A percentile compares a stretch with the other conserved stretches of the same genome.
Evolutionary conservation across 2,797 vertebrate species (phyloP).

Genomic region (Melanotaenia pygmaea): DNA sequence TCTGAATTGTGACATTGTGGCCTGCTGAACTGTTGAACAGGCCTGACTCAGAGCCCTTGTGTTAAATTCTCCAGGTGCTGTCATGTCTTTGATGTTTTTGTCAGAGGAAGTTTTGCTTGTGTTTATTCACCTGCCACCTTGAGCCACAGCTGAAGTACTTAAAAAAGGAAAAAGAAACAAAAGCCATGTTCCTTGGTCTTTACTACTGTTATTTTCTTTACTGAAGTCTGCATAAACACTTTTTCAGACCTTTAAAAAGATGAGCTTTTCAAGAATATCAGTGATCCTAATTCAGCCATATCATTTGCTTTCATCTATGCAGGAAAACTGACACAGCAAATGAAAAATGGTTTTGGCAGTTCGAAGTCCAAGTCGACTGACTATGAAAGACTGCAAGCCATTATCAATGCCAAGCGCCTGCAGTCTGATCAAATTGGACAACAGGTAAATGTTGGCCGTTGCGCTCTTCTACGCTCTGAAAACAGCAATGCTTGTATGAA

Average conservation of each 20-base stretch:
- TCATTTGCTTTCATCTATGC: conserved; percentile 67
- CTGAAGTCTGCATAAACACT: conserved; percentile 62
- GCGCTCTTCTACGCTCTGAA: conserved; percentile 28
- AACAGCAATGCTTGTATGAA: conserved; percentile 28
- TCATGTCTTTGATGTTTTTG: conserved; percentile 59
- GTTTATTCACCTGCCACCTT: conserved; percentile 71
- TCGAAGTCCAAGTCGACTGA: conserved; percentile 86
- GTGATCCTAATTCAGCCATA: conserved; percentile 58
- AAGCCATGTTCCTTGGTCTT: conserved; percentile 33
- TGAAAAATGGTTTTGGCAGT: conserved; percentile 82
- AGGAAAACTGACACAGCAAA: conserved; percentile 81
- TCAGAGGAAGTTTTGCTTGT: conserved; percentile 46
- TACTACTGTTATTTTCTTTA: conserved; percentile 35
- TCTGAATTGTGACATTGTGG: conserved; percentile 38
- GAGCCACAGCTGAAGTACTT: conserved; percentile 59
- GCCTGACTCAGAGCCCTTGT: conserved; percentile 47
- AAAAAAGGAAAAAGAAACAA: conserved; percentile 18
- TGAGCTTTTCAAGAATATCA: conserved; percentile 47
- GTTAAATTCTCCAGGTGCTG: conserved; percentile 49
- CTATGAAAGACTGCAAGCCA: conserved; percentile 84
- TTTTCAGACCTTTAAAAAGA: conserved; percentile 52
- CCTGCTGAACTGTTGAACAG: conserved; percentile 46
- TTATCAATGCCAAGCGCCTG: conserved; percentile 85
- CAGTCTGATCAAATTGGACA: conserved; percentile 82
- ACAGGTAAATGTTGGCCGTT: conserved; percentile 84